A percentile compares a stretch with the other conserved stretches of the same genome.
Conservation (phyloP, 1,140 invertebrate genomes). For the Heliothis virescens region DNA sequence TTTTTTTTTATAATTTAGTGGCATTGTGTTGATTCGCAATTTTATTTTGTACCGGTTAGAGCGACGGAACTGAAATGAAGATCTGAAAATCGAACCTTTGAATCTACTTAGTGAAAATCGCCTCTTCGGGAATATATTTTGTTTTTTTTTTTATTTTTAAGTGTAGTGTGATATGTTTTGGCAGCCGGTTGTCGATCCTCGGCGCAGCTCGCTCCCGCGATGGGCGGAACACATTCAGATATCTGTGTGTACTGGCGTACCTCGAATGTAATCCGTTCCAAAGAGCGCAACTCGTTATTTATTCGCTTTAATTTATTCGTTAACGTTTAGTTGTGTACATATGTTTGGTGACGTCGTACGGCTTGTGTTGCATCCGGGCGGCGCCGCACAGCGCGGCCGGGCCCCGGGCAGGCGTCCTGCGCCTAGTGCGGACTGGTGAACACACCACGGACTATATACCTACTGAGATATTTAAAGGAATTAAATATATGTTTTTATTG, state of each 20-base stretch:
- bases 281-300: constrained; percentile 79
- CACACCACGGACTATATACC: constrained; percentile 55
- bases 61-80: constrained; percentile 1
- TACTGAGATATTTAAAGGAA: constrained; percentile 67
- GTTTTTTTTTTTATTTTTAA: constrained; percentile 58
- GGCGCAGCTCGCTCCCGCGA: constrained; percentile 21
- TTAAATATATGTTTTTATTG: constrained; percentile 64
- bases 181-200: neutral
- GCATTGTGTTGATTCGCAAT: constrained; percentile 8
- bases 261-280: constrained; percentile 79
- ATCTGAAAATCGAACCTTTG: constrained; percentile 21
- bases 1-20: constrained; percentile 3
- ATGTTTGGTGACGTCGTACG: constrained; percentile 60
- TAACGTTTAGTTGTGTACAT: constrained; percentile 59
- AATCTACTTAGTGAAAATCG: constrained; percentile 50
- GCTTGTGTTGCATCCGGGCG: constrained; percentile 46
- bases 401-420: constrained; percentile 61
- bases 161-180: neutral
- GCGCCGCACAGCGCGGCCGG: constrained; percentile 51
- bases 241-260: constrained; percentile 55
- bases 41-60: constrained; percentile 12
- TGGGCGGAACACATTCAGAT: constrained; percentile 54
- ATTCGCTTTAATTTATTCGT: constrained; percentile 75
- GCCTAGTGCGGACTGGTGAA: constrained; percentile 18
- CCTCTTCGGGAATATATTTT: constrained; percentile 64